Percentiles rank a stretch among this genome's conserved stretches.
Evolutionary conservation across 2,113 vertebrate genomes (phyloP).

Genomic region (Uropsilus gracilis): DNA sequence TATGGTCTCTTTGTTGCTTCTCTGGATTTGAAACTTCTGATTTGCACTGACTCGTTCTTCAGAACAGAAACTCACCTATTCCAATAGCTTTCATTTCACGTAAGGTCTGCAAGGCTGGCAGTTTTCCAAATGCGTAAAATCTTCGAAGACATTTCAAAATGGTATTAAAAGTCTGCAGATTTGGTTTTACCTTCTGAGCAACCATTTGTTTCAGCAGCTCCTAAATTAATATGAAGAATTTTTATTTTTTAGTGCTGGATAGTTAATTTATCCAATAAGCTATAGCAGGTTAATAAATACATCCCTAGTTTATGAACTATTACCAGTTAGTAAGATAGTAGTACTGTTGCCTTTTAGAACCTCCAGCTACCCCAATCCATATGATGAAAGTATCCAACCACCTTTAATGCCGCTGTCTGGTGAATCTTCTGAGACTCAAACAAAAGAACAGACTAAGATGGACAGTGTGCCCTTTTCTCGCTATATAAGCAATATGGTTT

Average conservation of each 20-base stretch:
- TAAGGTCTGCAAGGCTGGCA: conserved; percentile 81
- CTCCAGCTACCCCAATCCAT: not conserved
- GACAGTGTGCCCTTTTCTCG: not conserved
- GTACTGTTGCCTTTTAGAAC: not conserved
- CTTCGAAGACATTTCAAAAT: conserved; percentile 88
- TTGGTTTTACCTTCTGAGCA: conserved; percentile 91
- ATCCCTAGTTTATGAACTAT: not conserved
- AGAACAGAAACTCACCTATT: conserved; percentile 86
- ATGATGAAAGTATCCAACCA: not conserved
- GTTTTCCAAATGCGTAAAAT: conserved; percentile 85
- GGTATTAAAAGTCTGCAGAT: conserved; percentile 93
- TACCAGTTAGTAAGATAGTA: not conserved
- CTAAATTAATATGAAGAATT: conserved; percentile 80
- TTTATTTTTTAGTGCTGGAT: not conserved
- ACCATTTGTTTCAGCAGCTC: conserved; percentile 93
- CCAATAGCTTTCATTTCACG: conserved; percentile 94
- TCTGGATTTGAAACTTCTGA: not conserved
- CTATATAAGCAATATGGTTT: not conserved
- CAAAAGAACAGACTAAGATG: not conserved
- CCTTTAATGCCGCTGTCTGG: not conserved
- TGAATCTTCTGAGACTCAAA: not conserved
- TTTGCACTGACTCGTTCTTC: not conserved
- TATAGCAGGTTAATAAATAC: not conserved
- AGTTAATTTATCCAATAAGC: not conserved
- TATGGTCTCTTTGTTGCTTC: not conserved